Percentiles rank a stretch among this genome's conserved stretches.
Conservation (phyloP, 2,113 vertebrate species). For the Sterna hirundo region DNA sequence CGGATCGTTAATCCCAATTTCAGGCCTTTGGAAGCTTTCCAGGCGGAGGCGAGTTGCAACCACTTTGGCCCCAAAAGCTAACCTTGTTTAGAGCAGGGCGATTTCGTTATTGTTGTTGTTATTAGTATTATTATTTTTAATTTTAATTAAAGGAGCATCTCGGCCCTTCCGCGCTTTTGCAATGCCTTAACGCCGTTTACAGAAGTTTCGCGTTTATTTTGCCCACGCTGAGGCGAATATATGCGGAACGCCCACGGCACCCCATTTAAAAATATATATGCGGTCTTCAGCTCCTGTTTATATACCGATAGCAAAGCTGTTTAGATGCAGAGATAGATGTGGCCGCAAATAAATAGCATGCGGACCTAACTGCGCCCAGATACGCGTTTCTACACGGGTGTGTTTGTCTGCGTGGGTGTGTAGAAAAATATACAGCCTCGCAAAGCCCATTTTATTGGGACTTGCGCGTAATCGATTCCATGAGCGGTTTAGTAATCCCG, state of each 20-base stretch:
- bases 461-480: slow-evolving; percentile 9
- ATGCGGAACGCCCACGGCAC: neutral
- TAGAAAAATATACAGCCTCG: slow-evolving; percentile 3
- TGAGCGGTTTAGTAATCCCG: neutral
- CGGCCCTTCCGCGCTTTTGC: neutral
- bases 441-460: slow-evolving; percentile 41
- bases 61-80: slow-evolving; percentile 1
- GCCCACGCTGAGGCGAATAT: neutral
- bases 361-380: neutral
- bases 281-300: neutral
- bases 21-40: slow-evolving; percentile 43
- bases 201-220: neutral
- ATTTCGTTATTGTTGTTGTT: neutral
- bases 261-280: neutral
- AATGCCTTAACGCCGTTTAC: neutral
- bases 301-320: neutral
- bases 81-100: neutral
- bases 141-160: neutral
- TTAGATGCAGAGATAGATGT: neutral
- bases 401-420: slow-evolving; percentile 9
- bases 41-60: neutral
- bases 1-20: slow-evolving; percentile 33
- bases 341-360: neutral
- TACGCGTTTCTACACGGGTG: neutral
- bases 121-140: too few relatives aligned